Conservation (phyloP, 2,888 invertebrate species). For the Pterostichus niger region DNA sequence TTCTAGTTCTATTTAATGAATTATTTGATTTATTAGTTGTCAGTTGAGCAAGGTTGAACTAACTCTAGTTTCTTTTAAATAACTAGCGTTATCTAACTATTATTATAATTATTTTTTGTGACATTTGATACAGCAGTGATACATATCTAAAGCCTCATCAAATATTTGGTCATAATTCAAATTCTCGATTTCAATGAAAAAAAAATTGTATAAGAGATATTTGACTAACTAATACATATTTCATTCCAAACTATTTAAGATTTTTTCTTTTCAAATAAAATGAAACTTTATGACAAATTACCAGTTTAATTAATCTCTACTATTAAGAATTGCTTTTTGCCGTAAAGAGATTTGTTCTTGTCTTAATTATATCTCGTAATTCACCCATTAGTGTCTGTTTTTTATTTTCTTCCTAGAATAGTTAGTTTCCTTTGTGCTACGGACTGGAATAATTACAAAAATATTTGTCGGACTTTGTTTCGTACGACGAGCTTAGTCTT, state of each 20-base stretch:
- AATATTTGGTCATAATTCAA: conserved; percentile 12
- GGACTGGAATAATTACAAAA: conserved; percentile 61
- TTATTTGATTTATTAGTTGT: conserved; percentile 58
- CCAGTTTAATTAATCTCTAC: conserved; percentile 54
- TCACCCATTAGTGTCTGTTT: conserved; percentile 56
- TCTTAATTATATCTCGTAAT: conserved; percentile 64
- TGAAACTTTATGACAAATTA: conserved; percentile 56
- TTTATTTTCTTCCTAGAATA: conserved; percentile 55
- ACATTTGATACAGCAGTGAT: conserved; percentile 40
- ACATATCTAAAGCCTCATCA: conserved; percentile 38
- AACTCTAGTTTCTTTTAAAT: conserved; percentile 40
- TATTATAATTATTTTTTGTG: conserved; percentile 55
- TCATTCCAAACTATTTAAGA: conserved; percentile 30
- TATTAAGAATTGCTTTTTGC: conserved; percentile 46
- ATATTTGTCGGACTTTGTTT: conserved; percentile 56
- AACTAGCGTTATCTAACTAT: conserved; percentile 51
- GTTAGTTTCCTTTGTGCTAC: conserved; percentile 45
- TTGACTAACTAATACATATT: neutral
- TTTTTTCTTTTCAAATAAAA: conserved; percentile 41
- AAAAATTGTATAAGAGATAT: too few species aligned
- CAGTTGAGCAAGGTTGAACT: conserved; percentile 33
- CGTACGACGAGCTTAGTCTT: conserved; percentile 30
- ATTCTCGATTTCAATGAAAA: too few species aligned
- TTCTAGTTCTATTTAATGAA: conserved; percentile 51
- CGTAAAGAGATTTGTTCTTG: conserved; percentile 61